These are phyloP conservation scores for Lasius platythorax DNA, from an alignment of 2,888 invertebrate genomes.

Conservation along the genomic window DNA sequence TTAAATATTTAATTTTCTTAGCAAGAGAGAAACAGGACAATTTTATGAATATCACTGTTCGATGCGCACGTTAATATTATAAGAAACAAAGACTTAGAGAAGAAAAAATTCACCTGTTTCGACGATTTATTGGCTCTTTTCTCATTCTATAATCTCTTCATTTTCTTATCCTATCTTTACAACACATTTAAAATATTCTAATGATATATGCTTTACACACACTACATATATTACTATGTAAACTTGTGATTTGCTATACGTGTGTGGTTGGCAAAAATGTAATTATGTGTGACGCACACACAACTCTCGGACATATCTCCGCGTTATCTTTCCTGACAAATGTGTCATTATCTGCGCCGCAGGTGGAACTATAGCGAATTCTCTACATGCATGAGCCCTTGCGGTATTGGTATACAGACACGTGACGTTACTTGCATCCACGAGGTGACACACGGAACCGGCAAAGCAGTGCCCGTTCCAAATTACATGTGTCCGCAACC, in stretches of 20 bases:
- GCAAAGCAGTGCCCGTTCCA: slow-evolving; percentile 96
- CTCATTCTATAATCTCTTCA: background rate
- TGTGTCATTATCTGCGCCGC: slow-evolving; percentile 56
- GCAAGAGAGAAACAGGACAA: background rate
- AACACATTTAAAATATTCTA: background rate
- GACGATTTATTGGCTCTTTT: background rate
- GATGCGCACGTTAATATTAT: background rate
- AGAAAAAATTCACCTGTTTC: background rate
- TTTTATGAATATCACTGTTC: background rate
- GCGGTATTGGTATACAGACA: slow-evolving; percentile 97
- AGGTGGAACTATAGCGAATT: slow-evolving; percentile 97
- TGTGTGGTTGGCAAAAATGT: background rate
- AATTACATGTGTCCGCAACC: slow-evolving; percentile 97
- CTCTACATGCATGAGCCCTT: slow-evolving; percentile 95
- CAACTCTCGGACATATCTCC: background rate
- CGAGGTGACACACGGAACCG: slow-evolving; percentile 94
- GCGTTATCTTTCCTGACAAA: slow-evolving; percentile 27
- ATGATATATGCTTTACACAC: background rate
- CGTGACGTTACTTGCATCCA: slow-evolving; percentile 96
- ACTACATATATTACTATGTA: background rate
- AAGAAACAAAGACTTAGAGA: background rate
- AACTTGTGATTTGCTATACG: background rate
- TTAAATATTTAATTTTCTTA: background rate
- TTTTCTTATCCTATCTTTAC: background rate
- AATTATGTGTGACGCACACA: background rate